Base-by-base conservation (phyloP, 2,888 invertebrate genomes). In the Penaeus monodon region DNA sequence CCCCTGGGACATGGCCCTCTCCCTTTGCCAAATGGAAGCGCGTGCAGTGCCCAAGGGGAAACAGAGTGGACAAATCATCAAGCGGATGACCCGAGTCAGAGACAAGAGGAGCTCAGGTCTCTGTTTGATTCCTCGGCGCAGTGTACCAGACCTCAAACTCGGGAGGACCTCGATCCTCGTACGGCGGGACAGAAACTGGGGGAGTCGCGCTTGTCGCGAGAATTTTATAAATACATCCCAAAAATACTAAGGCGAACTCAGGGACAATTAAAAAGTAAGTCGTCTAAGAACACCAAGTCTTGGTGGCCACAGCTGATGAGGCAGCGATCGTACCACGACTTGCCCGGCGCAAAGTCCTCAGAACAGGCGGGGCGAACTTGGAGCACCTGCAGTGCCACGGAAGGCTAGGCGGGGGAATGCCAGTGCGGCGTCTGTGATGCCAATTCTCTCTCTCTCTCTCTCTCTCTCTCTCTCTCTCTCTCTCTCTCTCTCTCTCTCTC, bases 371-470 rank as follows among this genome's bases (percentile, higher is more conserved):
- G 70, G n/a, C 57, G 86, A 22, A 79, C 86, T 1, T 68, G 79
- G 79, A 86, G 86, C 33, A 44, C 83, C 24, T 83, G 83, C 65
- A 83, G 86, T 38, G 82, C 86, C 14, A 79, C 83, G 27, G 86
- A 79, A 27, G 64, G 83, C 29, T 86, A 86, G 64, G 44, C n/a
- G 24, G 17, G 8, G 20, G 17, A 22, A 10, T 10, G 29, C 12
- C 10, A n/a, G 33, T 65, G 65, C 64, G 27, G 22, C 63, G 17
- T 14, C 17, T 20, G 57, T 12, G 57, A 20, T 49, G 63, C 10
- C 29, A 4, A 12, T 57, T 17, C 17, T 74, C 44, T 14, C 44
- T 24, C 20, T 33, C 22, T 17, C 20, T 57, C 57, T 14, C 14
- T 57, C 57, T 57, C 57, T 57, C 57, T 17, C 14, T 33, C 20